Evolutionary conservation across 1,140 invertebrate genomes (phyloP), one percentile per base, ranked within the genome.

Genomic region (Chlorops oryzae): DNA sequence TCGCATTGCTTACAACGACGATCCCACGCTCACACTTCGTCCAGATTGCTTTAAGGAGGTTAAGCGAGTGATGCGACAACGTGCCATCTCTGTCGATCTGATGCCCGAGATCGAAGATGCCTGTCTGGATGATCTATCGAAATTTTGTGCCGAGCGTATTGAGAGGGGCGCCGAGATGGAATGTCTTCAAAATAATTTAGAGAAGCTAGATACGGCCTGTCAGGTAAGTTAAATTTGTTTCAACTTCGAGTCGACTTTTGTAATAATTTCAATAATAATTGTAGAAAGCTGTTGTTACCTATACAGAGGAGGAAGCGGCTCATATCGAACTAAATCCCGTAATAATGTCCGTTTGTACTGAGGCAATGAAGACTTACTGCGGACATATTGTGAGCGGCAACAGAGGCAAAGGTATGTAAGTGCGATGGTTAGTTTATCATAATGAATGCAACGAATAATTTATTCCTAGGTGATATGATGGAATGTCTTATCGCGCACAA

Each of bases 401-500:
- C n/a, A n/a, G 78, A 56, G 82, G 81, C 52, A 83, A 81, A 60
- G 85, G 90, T 57, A 83, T 85, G 65, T 65, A 37, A 38, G 56
- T 21, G 15, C 1, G 3, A 34, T 13, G 5, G 34, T 3, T 20
- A 28, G 28, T 17, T 15, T 20, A 24, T 15, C 20, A 40, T 12
- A 5, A 20, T 2, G 7, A 3, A 4, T 24, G 15, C 15, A 46
- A 18, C 21, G 25, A 6, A 7, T 39, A 20, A n/a, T 32, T 5
- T 21, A 12, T 39, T 28, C 7, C 13, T 17, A 65, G 65, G 85
- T 54, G 84, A 95, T 57, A 82, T 97, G 53, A 88, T 98, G 82
- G 88, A 95, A 38, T 99, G 96, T 74, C 77, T 99, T 3, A 91
- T 98, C 48, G 77, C 84, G 48, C 85, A 95, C 63, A 98, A 98